Evolutionary conservation across 1,140 invertebrate genomes (phyloP).

Genomic region (Zaprionus inermis): DNA sequence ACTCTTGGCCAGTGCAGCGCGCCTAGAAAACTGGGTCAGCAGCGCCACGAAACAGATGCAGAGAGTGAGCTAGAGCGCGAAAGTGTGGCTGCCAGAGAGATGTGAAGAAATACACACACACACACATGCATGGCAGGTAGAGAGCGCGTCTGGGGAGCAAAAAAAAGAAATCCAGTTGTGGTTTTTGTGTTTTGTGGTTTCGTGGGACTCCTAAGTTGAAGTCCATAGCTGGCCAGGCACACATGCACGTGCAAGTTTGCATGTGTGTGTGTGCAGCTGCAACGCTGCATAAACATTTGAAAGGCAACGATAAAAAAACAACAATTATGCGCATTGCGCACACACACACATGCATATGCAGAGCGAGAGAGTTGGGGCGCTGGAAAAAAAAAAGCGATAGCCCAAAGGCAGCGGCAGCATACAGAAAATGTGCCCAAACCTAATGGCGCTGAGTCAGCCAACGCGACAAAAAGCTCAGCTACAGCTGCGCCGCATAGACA

Average conservation of each 20-base stretch:
- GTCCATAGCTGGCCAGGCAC: slow-evolving; percentile 21
- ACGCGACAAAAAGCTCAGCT: slow-evolving; percentile 45
- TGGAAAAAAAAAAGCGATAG: slow-evolving; percentile 32
- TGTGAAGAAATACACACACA: slow-evolving; percentile 8
- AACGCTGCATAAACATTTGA: slow-evolving; percentile 40
- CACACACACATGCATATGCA: slow-evolving; percentile 19
- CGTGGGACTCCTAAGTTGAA: slow-evolving; percentile 31
- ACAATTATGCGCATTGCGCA: slow-evolving; percentile 46
- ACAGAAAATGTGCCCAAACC: slow-evolving; percentile 72
- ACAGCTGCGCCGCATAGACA: slow-evolving; percentile 42
- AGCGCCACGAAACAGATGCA: slow-evolving; percentile 23
- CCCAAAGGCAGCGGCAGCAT: slow-evolving; percentile 45
- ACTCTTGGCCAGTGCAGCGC: slow-evolving; percentile 40
- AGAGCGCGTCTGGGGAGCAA: slow-evolving; percentile 41
- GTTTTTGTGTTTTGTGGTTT: slow-evolving; percentile 46
- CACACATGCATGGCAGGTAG: slow-evolving; percentile 10
- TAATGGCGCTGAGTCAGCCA: slow-evolving; percentile 71
- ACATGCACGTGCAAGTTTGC: not conserved
- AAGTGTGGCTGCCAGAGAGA: slow-evolving; percentile 42
- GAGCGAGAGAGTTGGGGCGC: slow-evolving; percentile 16
- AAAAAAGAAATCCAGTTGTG: slow-evolving; percentile 68
- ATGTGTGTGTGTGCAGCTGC: slow-evolving; percentile 22
- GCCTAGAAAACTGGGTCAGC: slow-evolving; percentile 71
- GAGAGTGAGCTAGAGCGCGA: slow-evolving; percentile 42
- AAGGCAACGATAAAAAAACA: slow-evolving; percentile 25